Base-by-base conservation (phyloP, 37 sponge, comb jelly and placozoan species). In the Aplysina aerophoba region DNA sequence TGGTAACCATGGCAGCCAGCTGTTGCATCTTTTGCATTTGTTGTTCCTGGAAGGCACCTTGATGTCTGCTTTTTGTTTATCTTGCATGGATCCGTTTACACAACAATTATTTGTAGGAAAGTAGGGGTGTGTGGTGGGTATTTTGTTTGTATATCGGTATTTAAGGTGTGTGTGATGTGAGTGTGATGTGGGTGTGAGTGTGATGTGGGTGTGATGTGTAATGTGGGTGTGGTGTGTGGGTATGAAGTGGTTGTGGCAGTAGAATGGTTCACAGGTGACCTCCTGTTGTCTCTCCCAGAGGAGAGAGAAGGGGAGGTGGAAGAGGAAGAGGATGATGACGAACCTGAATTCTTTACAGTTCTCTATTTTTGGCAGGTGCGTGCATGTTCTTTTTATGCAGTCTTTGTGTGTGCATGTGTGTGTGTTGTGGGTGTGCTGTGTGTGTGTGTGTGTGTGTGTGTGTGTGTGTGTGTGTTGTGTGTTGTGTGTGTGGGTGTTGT, bases 281-380 rank as follows among this genome's bases (percentile, higher is more conserved):
- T 44, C 58, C 21, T 30, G 57, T 78, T 30, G n/a, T 33, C 8
- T 50, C 1, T 24, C 33, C 30, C 21, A 67, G 85, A 81, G 20
- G 92, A 71, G n/a, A 88, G 87, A 24, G 90, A 66, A 11, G 90
- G 65, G 27, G 90, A 71, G 19, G 87, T 60, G 30, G 85, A 88
- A 25, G 92, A 80, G 38, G 88, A 85, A 24, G 88, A 85, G 34
- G 94, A 94, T 19, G 97, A 93, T 21, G 94, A 97, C 17, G 95
- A 97, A 39, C 86, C 84, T 31, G 91, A 94, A 57, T 64, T 86
- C 24, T 78, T 80, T 22, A 92, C 95, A 69, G 89, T 90, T 34
- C 93, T 98, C 53, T 98, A 96, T 82, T 98, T 98, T 88, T 98
- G 99, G 99, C 96, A 98, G 88, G 97, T 88, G 27, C 64, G 91